Conservation (phyloP, 2,888 invertebrate genomes). For the Pheosia gnoma region DNA sequence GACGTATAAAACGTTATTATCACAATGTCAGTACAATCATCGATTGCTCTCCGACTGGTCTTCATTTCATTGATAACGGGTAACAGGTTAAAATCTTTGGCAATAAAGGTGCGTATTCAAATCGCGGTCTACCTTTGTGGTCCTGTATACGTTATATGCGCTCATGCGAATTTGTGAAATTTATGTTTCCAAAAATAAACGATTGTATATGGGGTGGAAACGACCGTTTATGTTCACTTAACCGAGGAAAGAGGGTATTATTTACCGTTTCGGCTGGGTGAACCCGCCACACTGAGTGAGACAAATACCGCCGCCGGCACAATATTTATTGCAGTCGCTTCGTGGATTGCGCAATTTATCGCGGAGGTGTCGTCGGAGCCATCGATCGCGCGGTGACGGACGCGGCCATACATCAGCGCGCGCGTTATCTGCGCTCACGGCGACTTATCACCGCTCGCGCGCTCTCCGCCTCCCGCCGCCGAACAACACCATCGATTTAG, state of each 20-base stretch:
- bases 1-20: conserved; percentile 30
- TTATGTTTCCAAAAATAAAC: conserved; percentile 83
- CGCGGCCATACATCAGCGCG: conserved; percentile 77
- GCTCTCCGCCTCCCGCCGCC: conserved; percentile 42
- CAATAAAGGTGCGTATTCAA: conserved; percentile 22
- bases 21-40: conserved; percentile 23
- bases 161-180: conserved; percentile 77
- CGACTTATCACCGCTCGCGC: conserved; percentile 71
- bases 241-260: conserved; percentile 84
- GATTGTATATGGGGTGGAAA: conserved; percentile 84
- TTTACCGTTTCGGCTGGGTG: conserved; percentile 83
- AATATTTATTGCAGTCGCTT: conserved; percentile 82
- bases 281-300: conserved; percentile 82
- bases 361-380: conserved; percentile 78
- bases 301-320: conserved; percentile 78
- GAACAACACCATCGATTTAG: conserved; percentile 64
- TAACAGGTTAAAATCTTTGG: conserved; percentile 13
- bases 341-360: conserved; percentile 84
- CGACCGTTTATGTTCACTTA: conserved; percentile 84
- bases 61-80: conserved; percentile 19
- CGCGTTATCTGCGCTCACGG: conserved; percentile 81
- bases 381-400: conserved; percentile 79
- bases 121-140: conserved; percentile 52
- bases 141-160: conserved; percentile 59
- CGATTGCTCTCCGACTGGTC: conserved; percentile 22